Evolutionary conservation across 2,888 invertebrate species (phyloP).

Genomic region (Sminthurides aquaticus): DNA sequence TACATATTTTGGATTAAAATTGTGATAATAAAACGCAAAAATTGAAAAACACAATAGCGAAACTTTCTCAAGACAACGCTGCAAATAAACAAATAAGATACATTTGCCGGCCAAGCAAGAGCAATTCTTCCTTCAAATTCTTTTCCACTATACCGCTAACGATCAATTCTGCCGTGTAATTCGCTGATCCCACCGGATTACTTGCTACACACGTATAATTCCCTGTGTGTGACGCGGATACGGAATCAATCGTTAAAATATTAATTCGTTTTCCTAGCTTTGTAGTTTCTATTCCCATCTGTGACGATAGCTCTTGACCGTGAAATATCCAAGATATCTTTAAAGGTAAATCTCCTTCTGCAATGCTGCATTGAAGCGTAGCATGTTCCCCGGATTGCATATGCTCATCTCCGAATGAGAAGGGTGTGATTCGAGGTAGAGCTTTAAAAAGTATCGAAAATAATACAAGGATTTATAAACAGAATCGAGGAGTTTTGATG

Average conservation of each 20-base stretch:
- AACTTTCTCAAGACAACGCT: too few species aligned
- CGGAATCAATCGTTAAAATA: constrained; percentile 50
- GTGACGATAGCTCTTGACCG: constrained; percentile 38
- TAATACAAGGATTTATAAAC: too few species aligned
- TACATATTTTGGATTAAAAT: too few species aligned
- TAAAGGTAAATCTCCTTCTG: constrained; percentile 48
- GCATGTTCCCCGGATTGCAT: constrained; percentile 40
- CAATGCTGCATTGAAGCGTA: constrained; percentile 33
- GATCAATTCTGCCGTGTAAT: constrained; percentile 53
- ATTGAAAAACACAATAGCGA: too few species aligned
- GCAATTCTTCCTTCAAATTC: too few species aligned
- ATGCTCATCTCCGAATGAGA: constrained; percentile 40
- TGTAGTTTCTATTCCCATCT: constrained; percentile 51
- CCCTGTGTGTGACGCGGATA: constrained; percentile 50
- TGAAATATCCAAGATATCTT: constrained; percentile 26
- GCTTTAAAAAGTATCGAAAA: not conserved
- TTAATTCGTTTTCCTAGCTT: constrained; percentile 55
- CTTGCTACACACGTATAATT: constrained; percentile 69
- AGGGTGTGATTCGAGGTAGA: constrained; percentile 44
- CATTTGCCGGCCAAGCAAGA: too few species aligned
- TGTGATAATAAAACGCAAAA: too few species aligned
- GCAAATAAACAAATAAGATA: too few species aligned
- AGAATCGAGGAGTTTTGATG: too few species aligned
- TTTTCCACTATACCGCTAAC: not conserved
- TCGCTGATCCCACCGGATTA: constrained; percentile 63